Conservation (phyloP, 1,140 invertebrate species). For the Trissolcus basalis region DNA sequence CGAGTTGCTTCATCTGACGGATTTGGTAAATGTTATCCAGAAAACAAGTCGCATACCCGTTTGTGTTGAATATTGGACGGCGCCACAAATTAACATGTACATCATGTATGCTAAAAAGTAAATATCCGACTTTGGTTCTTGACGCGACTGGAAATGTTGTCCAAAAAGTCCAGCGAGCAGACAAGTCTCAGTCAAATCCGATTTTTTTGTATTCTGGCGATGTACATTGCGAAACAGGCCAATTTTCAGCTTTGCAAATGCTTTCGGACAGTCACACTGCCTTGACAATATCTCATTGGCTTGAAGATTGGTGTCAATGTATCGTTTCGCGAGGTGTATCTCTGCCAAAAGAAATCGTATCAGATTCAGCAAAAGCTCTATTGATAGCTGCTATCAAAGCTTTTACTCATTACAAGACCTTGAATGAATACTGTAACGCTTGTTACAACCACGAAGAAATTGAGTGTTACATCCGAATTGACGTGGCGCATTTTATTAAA, state of each 20-base stretch:
- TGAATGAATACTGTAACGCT: slow-evolving; percentile 28
- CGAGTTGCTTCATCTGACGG: not conserved
- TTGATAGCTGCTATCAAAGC: slow-evolving; percentile 15
- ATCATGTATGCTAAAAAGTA: not conserved
- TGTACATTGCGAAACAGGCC: not conserved
- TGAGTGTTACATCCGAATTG: slow-evolving; percentile 33
- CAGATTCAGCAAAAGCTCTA: slow-evolving; percentile 12
- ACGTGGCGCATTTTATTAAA: slow-evolving; percentile 38
- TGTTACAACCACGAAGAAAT: slow-evolving; percentile 10
- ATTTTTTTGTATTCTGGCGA: slow-evolving; percentile 19
- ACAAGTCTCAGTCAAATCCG: not conserved
- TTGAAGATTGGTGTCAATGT: slow-evolving; percentile 8
- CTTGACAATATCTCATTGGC: slow-evolving; percentile 8
- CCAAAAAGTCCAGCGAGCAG: not conserved
- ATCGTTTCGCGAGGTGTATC: not conserved
- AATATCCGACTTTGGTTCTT: not conserved
- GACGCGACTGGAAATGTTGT: slow-evolving; percentile 24
- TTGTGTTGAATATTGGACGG: slow-evolving; percentile 11
- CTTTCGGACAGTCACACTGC: slow-evolving; percentile 15
- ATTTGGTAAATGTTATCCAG: slow-evolving; percentile 13
- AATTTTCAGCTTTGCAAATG: slow-evolving; percentile 25
- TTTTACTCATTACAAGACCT: slow-evolving; percentile 10
- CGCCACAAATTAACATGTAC: slow-evolving; percentile 8
- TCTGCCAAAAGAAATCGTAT: slow-evolving; percentile 17
- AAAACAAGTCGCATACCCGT: not conserved